Percentiles rank a stretch among this genome's conserved stretches.
Evolutionary conservation across 2,888 invertebrate genomes (phyloP).

Genomic region (Trichogramma dendrolimi): DNA sequence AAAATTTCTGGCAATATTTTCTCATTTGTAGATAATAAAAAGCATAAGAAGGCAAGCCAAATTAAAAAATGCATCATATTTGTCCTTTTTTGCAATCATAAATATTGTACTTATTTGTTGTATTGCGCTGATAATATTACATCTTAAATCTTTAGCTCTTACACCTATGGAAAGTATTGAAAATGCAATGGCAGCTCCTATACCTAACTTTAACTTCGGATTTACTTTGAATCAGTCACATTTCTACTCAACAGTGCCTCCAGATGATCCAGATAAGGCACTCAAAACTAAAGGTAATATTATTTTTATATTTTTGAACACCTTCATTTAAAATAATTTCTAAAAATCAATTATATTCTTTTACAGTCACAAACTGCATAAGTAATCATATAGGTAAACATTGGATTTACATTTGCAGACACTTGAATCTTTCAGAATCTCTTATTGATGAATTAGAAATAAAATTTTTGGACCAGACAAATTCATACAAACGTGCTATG

Average conservation of each 20-base stretch:
- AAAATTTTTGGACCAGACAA: conserved; percentile 24
- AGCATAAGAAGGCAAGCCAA: not conserved
- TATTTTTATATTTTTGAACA: not conserved
- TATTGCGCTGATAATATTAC: conserved; percentile 6
- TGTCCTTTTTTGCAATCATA: not conserved
- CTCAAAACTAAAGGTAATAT: conserved; percentile 8
- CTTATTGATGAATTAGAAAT: conserved; percentile 40
- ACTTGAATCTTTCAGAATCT: conserved; percentile 39
- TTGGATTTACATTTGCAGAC: conserved; percentile 44
- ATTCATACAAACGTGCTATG: not conserved
- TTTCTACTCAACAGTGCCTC: not conserved
- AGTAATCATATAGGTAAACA: conserved; percentile 39
- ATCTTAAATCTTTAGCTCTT: conserved; percentile 20
- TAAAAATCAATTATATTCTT: not conserved
- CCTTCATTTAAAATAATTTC: not conserved
- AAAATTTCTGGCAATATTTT: not conserved
- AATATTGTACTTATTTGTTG: conserved; percentile 1
- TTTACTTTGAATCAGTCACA: not conserved
- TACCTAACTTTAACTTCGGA: conserved; percentile 1
- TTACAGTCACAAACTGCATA: conserved; percentile 38
- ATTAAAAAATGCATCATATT: not conserved
- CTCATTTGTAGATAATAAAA: not conserved
- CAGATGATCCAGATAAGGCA: conserved; percentile 9
- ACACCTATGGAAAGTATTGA: not conserved
- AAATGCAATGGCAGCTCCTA: not conserved